Evolutionary conservation across 2,888 invertebrate species (phyloP).

Genomic region (Harmothoe impar): DNA sequence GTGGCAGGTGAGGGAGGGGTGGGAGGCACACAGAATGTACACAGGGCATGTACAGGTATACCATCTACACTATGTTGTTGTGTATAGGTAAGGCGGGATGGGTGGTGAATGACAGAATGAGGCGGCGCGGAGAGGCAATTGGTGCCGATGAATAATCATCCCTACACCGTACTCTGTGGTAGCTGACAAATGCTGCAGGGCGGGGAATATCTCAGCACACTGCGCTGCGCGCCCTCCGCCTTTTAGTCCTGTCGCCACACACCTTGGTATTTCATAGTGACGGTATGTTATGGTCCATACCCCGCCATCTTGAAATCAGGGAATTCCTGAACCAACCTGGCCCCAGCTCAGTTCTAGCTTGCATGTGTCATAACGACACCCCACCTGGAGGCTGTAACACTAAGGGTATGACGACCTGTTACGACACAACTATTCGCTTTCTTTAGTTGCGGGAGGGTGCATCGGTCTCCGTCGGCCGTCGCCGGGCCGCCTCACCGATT

Average conservation of each 20-base stretch:
- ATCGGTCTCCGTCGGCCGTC: constrained; percentile 7
- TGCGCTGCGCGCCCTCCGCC: not conserved
- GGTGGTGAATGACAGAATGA: constrained; percentile 13
- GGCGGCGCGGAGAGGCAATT: not conserved
- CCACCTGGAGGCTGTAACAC: no score
- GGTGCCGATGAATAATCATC: not conserved
- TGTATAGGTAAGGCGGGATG: not conserved
- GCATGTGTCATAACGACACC: no score
- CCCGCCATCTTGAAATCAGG: no score
- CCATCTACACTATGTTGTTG: not conserved
- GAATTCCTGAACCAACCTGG: no score
- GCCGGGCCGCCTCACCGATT: not conserved
- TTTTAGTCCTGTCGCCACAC: not conserved
- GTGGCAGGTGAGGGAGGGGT: no score
- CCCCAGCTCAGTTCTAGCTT: no score
- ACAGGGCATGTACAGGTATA: no score
- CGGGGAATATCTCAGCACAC: not conserved
- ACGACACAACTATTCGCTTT: not conserved
- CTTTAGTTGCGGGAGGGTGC: not conserved
- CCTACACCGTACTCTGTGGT: not conserved
- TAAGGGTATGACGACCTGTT: no score
- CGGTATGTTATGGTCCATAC: no score
- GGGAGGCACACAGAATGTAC: no score
- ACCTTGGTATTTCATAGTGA: no score
- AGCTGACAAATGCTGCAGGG: not conserved